Conservation (phyloP, 2,888 invertebrate genomes). For the Schizaphis graminum region DNA sequence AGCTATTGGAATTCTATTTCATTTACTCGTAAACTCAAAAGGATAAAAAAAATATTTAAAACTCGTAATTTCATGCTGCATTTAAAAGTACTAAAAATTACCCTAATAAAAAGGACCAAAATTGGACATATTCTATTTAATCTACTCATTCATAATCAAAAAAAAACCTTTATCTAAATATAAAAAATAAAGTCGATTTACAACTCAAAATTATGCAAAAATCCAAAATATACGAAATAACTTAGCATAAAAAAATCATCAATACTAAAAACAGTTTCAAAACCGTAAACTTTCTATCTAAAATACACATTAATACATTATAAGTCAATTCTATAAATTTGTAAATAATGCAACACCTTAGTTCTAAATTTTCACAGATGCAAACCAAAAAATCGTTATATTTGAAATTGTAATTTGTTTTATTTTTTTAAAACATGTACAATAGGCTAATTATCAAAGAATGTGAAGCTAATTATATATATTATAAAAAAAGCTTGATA, state of each 20-base stretch:
- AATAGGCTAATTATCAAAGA: too few relatives aligned
- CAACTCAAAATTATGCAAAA: background rate
- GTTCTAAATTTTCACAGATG: too few relatives aligned
- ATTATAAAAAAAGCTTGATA: too few relatives aligned
- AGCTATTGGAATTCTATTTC: background rate
- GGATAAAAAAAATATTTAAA: background rate
- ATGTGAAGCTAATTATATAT: too few relatives aligned
- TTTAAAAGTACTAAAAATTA: background rate
- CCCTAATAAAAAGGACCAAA: background rate
- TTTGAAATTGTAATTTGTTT: too few relatives aligned
- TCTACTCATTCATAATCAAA: background rate
- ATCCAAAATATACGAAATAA: background rate
- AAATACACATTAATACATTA: background rate
- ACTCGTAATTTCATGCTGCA: background rate
- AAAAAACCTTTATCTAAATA: background rate
- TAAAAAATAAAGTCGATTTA: background rate
- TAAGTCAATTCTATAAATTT: background rate
- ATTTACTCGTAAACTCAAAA: too few relatives aligned
- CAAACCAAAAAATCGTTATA: too few relatives aligned
- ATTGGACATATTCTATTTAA: background rate
- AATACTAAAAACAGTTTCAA: background rate
- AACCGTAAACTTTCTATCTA: background rate
- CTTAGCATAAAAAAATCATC: background rate
- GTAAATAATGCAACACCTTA: too few relatives aligned
- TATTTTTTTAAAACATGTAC: background rate